Evolutionary conservation across 2,888 invertebrate species (phyloP).

Genomic region (Spilarctia lutea): DNA sequence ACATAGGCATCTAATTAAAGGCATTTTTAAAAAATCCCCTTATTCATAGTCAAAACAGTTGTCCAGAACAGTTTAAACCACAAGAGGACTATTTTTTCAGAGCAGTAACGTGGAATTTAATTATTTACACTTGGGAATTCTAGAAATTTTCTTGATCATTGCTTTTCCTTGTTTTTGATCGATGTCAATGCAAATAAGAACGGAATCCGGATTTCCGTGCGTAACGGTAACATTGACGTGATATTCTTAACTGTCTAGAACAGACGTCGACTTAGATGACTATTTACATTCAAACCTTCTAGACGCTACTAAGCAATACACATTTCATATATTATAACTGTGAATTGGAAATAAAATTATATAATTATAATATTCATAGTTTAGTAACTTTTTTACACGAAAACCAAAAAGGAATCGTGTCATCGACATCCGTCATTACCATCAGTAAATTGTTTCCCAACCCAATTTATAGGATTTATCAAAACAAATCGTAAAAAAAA

Average conservation of each 20-base stretch:
- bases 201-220: slow-evolving; percentile 1
- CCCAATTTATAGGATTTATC: too few relatives aligned
- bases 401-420: too few relatives aligned
- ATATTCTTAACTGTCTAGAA: not conserved
- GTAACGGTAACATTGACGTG: not conserved
- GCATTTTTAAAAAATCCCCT: not conserved
- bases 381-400: too few relatives aligned
- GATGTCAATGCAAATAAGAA: not conserved
- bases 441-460: too few relatives aligned
- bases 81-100: not conserved
- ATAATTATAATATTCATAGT: too few relatives aligned
- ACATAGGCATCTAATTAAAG: too few relatives aligned
- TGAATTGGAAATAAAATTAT: not conserved
- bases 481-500: too few relatives aligned
- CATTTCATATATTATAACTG: not conserved
- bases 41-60: not conserved
- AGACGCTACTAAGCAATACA: not conserved
- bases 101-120: not conserved
- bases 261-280: not conserved
- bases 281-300: not conserved
- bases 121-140: not conserved
- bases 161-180: not conserved
- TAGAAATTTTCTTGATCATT: not conserved
- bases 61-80: not conserved
- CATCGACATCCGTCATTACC: too few relatives aligned